A percentile compares a stretch with the other conserved stretches of the same genome.
Evolutionary conservation across 2,113 vertebrate species (phyloP).

Genomic region (Malurus alboscapulatus): DNA sequence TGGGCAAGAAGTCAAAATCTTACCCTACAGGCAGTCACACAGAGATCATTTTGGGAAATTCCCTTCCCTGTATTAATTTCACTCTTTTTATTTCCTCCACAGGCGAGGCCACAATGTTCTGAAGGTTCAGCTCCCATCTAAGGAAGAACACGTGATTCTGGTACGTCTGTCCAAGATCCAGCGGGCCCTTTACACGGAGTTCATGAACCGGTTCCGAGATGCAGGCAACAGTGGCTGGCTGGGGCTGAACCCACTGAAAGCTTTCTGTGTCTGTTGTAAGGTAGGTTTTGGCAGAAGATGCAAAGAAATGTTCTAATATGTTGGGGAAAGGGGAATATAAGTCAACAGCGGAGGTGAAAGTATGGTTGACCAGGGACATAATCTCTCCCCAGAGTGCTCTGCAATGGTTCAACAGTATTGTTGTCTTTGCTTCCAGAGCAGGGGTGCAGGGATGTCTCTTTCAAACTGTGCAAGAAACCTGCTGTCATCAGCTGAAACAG

Average conservation of each 20-base stretch:
- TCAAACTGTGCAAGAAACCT: not conserved
- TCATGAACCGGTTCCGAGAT: slow-evolving; percentile 96
- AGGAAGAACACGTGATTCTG: slow-evolving; percentile 94
- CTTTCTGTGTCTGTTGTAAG: slow-evolving; percentile 99
- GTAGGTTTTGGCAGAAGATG: slow-evolving; percentile 65
- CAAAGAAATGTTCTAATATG: not conserved
- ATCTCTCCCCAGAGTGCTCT: not conserved
- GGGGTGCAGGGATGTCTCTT: not conserved
- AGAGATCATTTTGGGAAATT: not conserved
- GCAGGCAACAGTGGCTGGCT: slow-evolving; percentile 97
- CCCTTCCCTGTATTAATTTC: not conserved
- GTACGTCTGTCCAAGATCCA: slow-evolving; percentile 93
- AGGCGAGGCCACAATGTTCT: slow-evolving; percentile 96
- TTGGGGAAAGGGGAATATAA: not conserved
- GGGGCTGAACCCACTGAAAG: slow-evolving; percentile 95
- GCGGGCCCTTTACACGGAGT: slow-evolving; percentile 91
- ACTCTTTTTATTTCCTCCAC: not conserved
- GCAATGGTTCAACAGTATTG: not conserved
- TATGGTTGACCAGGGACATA: not conserved
- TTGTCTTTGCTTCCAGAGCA: not conserved
- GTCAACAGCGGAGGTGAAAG: not conserved
- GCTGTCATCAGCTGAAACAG: not conserved
- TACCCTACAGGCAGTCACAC: not conserved
- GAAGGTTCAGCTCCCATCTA: slow-evolving; percentile 88
- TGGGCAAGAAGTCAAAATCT: not conserved